phyloP scores from a whole-genome alignment of 2,888 invertebrate genomes.

The Formica aserva region DNA sequence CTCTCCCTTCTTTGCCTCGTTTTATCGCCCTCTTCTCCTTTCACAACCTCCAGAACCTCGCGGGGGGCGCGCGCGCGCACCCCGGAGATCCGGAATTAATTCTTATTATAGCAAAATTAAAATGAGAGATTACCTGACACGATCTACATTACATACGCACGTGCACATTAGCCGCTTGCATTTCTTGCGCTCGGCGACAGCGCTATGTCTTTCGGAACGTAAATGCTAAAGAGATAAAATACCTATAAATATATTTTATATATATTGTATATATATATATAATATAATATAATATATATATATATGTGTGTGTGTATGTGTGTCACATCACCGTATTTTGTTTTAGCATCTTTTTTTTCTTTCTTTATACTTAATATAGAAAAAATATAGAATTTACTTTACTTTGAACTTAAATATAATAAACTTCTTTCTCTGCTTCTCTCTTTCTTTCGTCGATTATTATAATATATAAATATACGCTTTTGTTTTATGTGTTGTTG shows the following conservation, averaged over 20 bases:
- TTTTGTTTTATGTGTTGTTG: constrained; percentile 60
- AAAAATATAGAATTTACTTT: constrained; percentile 85
- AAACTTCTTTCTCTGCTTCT: constrained; percentile 76
- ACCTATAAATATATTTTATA: constrained; percentile 83
- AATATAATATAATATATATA: constrained; percentile 79
- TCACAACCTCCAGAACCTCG: constrained; percentile 14
- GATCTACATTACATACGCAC: constrained; percentile 76
- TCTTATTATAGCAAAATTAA: constrained; percentile 78
- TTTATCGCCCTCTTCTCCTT: neutral
- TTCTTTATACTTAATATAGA: constrained; percentile 84
- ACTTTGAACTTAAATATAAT: constrained; percentile 85
- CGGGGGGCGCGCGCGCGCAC: neutral
- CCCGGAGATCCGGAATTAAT: constrained; percentile 63
- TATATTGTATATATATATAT: constrained; percentile 65
- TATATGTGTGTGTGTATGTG: constrained; percentile 40
- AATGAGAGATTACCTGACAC: constrained; percentile 79
- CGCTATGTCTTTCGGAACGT: constrained; percentile 79
- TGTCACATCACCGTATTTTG: constrained; percentile 70
- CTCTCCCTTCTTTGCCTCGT: neutral
- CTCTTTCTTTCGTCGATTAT: constrained; percentile 68
- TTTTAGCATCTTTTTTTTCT: constrained; percentile 74
- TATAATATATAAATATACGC: constrained; percentile 69
- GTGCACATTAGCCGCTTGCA: constrained; percentile 62
- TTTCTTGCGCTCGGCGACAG: constrained; percentile 43
- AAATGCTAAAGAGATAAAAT: constrained; percentile 81